Evolutionary conservation across 2,888 invertebrate species (phyloP).

Genomic region (Pegoplata infirma): DNA sequence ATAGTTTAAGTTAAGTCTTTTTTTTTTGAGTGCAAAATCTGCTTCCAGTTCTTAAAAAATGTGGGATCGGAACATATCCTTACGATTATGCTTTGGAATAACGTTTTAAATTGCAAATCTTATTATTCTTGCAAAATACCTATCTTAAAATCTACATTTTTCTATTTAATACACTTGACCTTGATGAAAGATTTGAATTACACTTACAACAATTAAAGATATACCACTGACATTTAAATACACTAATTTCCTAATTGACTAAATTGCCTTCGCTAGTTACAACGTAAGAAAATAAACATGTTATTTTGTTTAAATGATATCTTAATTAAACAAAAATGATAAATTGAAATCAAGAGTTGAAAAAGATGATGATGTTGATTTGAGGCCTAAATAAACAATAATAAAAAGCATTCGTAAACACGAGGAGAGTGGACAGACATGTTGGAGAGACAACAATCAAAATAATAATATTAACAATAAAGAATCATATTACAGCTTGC

Average conservation of each 20-base stretch:
- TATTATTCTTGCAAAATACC: no score
- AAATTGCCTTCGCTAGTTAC: slow-evolving; percentile 35
- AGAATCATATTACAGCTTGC: not conserved
- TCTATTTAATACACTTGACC: not conserved
- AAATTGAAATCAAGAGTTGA: slow-evolving; percentile 40
- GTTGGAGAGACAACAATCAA: not conserved
- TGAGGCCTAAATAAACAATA: not conserved
- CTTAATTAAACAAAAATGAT: slow-evolving; percentile 51
- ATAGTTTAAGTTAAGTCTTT: no score
- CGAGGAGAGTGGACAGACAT: not conserved
- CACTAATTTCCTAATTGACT: slow-evolving; percentile 45
- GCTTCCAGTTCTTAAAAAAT: no score
- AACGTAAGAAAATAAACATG: slow-evolving; percentile 30
- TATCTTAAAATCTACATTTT: no score
- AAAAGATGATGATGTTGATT: not conserved
- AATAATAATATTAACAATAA: not conserved
- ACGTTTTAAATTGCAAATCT: no score
- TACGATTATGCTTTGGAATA: no score
- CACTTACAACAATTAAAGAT: slow-evolving; percentile 14
- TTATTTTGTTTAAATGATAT: slow-evolving; percentile 43
- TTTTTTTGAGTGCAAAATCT: no score
- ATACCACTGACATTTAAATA: slow-evolving; percentile 30
- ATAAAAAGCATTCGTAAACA: not conserved
- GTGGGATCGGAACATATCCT: no score
- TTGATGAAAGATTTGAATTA: not conserved